Conservation (phyloP, 2,888 invertebrate genomes). For the Leptopterna dolabrata region DNA sequence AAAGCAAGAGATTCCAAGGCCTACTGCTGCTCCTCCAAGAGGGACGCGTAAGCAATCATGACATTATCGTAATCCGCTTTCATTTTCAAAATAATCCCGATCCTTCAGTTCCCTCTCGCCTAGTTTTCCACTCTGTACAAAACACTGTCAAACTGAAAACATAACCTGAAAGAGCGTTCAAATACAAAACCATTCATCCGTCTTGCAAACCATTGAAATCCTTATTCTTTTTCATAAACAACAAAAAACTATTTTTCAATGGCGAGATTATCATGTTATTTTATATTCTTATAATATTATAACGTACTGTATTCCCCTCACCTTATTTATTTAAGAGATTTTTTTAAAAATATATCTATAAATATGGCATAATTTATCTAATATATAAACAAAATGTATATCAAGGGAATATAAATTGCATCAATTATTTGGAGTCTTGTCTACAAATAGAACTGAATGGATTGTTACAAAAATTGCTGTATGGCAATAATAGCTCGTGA, state of each 20-base stretch:
- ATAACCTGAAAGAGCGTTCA: not conserved
- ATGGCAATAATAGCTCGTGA: slow-evolving; percentile 44
- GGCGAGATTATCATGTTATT: slow-evolving; percentile 43
- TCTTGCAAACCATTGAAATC: not conserved
- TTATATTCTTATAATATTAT: slow-evolving; percentile 29
- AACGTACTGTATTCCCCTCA: slow-evolving; percentile 14
- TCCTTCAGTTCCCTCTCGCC: not conserved
- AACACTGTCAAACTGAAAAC: not conserved
- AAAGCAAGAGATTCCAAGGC: not conserved
- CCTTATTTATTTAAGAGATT: slow-evolving; percentile 26
- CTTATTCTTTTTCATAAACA: not conserved
- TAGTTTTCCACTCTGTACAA: not conserved
- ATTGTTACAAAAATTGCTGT: not conserved
- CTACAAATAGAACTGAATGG: not conserved
- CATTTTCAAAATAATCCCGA: not conserved
- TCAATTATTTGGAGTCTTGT: not conserved
- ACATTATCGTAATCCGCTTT: not conserved
- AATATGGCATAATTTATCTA: slow-evolving; percentile 12
- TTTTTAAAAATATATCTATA: slow-evolving; percentile 9
- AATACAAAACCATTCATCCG: not conserved
- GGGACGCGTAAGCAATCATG: not conserved
- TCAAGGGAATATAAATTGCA: slow-evolving; percentile 14
- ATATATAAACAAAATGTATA: not conserved
- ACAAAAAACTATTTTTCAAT: slow-evolving; percentile 8
- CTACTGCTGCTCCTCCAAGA: not conserved